Percentiles rank a stretch among this genome's conserved stretches.
Evolutionary conservation across 1,140 invertebrate genomes (phyloP).

Genomic region (Pseudomyrmex flavicornis): DNA sequence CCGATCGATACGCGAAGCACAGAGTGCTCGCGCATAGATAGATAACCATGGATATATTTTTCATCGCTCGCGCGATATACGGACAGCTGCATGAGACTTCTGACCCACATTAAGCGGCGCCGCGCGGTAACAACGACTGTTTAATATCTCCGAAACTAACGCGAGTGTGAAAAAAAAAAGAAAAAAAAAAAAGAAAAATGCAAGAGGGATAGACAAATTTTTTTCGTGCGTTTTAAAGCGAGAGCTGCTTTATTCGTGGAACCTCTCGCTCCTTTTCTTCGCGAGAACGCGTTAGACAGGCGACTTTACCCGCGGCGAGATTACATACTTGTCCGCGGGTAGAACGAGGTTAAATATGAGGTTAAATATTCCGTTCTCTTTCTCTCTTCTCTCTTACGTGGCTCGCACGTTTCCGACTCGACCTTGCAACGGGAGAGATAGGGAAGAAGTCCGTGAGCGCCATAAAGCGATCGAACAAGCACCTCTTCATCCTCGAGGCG

Average conservation of each 20-base stretch:
- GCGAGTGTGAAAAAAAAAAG: background rate
- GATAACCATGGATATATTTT: conserved; percentile 30
- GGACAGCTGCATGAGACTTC: background rate
- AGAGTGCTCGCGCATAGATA: background rate
- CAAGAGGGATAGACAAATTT: background rate
- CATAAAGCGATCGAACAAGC: conserved; percentile 52
- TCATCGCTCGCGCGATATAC: background rate
- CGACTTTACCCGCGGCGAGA: background rate
- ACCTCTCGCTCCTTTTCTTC: background rate
- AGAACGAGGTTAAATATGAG: background rate
- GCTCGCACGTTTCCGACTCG: conserved; percentile 36
- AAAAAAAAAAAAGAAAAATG: background rate
- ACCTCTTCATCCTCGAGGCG: conserved; percentile 51
- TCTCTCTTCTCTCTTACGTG: conserved; percentile 3
- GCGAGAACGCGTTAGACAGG: background rate
- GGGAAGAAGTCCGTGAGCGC: conserved; percentile 36
- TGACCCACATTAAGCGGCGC: background rate
- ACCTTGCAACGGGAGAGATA: conserved; percentile 42
- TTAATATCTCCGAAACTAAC: background rate
- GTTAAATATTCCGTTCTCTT: conserved; percentile 34
- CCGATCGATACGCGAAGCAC: conserved; percentile 2
- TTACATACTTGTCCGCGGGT: conserved; percentile 5
- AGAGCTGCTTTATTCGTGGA: background rate
- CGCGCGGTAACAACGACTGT: background rate
- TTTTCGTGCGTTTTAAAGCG: background rate